Percentiles rank a stretch among this genome's conserved stretches.
Conservation (phyloP, 2,113 vertebrate genomes). For the Boleophthalmus pectinirostris region DNA sequence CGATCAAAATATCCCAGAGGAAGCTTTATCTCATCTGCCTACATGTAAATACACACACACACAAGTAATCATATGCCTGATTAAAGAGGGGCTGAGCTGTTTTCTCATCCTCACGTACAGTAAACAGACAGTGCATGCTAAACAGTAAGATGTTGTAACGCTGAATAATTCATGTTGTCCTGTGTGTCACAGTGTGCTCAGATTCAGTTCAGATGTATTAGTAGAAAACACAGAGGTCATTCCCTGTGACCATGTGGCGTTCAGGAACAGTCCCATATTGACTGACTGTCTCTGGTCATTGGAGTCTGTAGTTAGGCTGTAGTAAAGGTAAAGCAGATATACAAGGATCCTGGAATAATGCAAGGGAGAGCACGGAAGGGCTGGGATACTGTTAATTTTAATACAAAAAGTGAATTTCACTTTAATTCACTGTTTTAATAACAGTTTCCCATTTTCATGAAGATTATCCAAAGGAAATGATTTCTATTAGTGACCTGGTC, state of each 20-base stretch:
- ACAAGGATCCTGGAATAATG: background rate
- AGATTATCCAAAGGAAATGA: too few relatives aligned
- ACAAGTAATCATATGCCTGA: slow-evolving; percentile 12
- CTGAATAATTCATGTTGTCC: slow-evolving; percentile 62
- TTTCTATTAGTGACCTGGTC: too few relatives aligned
- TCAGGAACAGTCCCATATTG: background rate
- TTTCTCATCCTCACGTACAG: slow-evolving; percentile 15
- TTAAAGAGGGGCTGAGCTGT: slow-evolving; percentile 1
- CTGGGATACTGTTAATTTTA: background rate
- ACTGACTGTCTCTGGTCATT: slow-evolving; percentile 4
- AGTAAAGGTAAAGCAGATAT: slow-evolving; percentile 18
- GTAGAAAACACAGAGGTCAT: slow-evolving; percentile 37
- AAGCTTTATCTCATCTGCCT: slow-evolving; percentile 24
- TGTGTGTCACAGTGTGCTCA: slow-evolving; percentile 39
- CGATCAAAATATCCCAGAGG: slow-evolving; percentile 7
- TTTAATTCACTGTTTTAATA: background rate
- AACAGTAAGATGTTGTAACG: slow-evolving; percentile 42
- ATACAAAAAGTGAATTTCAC: background rate
- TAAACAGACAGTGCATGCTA: slow-evolving; percentile 24
- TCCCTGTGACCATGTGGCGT: slow-evolving; percentile 31
- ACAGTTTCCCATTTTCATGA: too few relatives aligned
- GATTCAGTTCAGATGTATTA: slow-evolving; percentile 45
- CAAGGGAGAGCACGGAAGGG: background rate
- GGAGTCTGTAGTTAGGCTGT: slow-evolving; percentile 24
- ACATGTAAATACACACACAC: slow-evolving; percentile 30